Conservation (phyloP, 2,797 vertebrate genomes). For the Peromyscus eremicus region DNA sequence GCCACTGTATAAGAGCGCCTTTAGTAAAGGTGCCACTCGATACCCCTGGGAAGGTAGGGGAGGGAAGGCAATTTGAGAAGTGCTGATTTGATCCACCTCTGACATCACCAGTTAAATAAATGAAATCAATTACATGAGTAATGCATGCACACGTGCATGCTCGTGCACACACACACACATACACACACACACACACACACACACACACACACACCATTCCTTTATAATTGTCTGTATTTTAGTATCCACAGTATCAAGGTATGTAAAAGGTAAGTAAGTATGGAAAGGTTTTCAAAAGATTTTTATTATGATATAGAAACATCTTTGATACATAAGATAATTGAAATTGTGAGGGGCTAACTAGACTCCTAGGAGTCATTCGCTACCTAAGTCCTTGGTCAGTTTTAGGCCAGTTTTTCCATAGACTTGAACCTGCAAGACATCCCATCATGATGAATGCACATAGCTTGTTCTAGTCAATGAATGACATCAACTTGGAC, state of each 20-base stretch:
- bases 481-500: no score
- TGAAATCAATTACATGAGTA: neutral
- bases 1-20: neutral
- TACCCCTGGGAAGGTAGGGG: neutral
- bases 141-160: neutral
- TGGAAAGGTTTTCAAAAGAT: neutral
- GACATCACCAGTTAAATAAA: neutral
- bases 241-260: neutral
- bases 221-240: neutral
- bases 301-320: conserved; percentile 30
- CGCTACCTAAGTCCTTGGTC: neutral
- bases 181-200: no score
- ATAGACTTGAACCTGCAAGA: neutral
- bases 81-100: neutral
- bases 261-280: neutral
- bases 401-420: neutral
- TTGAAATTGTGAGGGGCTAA: conserved; percentile 26
- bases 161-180: neutral
- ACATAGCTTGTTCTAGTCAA: neutral
- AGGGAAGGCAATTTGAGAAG: neutral
- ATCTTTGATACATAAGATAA: neutral
- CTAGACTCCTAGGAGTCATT: neutral
- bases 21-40: conserved; percentile 2
- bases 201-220: neutral
- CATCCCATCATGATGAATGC: neutral